phyloP scores from a whole-genome alignment of 2,113 vertebrate genomes.

The Salvelinus alpinus region DNA sequence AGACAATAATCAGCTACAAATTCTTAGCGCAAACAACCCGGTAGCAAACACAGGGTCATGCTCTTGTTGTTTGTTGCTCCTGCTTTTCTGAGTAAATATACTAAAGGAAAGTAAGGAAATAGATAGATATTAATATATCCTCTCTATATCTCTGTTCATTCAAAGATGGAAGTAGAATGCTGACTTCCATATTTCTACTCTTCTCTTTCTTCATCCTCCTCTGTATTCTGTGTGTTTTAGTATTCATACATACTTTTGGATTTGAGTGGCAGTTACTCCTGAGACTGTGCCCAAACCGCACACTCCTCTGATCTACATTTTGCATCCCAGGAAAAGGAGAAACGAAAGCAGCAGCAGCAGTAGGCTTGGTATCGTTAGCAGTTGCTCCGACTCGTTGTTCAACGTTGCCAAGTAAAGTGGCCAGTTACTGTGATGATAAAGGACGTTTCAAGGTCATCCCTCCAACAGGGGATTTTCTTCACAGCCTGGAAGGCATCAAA shows the following conservation, averaged over 20 bases:
- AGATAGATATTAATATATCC: conserved; percentile 9
- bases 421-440: conserved; percentile 66
- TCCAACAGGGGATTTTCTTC: conserved; percentile 54
- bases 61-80: conserved; percentile 59
- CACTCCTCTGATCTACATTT: conserved; percentile 78
- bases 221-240: conserved; percentile 68
- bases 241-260: conserved; percentile 73
- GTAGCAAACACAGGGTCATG: conserved; percentile 66
- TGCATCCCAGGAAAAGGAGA: conserved; percentile 70
- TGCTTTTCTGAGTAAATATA: conserved; percentile 50
- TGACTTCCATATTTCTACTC: conserved; percentile 8
- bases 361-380: conserved; percentile 14
- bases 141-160: conserved; percentile 10
- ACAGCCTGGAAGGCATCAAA: conserved; percentile 61
- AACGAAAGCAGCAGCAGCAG: conserved; percentile 58
- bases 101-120: conserved; percentile 54
- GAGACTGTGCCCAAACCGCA: conserved; percentile 69
- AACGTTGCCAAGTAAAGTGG: conserved; percentile 60
- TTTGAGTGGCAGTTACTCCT: conserved; percentile 75
- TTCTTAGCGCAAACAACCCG: conserved; percentile 62
- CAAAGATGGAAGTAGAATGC: conserved; percentile 1
- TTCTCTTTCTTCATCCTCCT: conserved; percentile 44
- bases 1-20: conserved; percentile 80
- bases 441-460: conserved; percentile 76
- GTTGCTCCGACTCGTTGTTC: conserved; percentile 45